These are phyloP conservation scores for Dione vanillae DNA, from an alignment of 2,888 invertebrate genomes.

Conservation along the genomic window DNA sequence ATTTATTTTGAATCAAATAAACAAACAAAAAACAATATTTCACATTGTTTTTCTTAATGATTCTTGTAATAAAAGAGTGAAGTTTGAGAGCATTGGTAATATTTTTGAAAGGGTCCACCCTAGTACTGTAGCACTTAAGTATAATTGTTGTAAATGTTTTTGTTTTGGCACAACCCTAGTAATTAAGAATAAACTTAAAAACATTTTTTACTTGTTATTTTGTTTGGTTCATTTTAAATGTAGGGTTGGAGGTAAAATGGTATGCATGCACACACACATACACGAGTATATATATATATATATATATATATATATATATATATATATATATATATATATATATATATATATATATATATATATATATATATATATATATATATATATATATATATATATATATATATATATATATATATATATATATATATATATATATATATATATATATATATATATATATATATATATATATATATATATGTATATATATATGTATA, in stretches of 20 bases:
- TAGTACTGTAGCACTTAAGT: slow-evolving; percentile 19
- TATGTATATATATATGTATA: too few relatives aligned
- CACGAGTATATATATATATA: background rate
- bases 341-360: too few relatives aligned
- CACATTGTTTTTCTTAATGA: slow-evolving; percentile 25
- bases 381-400: too few relatives aligned
- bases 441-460: too few relatives aligned
- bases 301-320: background rate
- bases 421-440: too few relatives aligned
- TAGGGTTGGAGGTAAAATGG: slow-evolving; percentile 6
- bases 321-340: too few relatives aligned
- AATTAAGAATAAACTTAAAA: slow-evolving; percentile 21
- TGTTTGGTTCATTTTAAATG: slow-evolving; percentile 14
- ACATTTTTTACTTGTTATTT: slow-evolving; percentile 16
- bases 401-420: too few relatives aligned
- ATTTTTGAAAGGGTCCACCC: slow-evolving; percentile 38
- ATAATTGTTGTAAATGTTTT: slow-evolving; percentile 29
- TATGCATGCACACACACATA: background rate
- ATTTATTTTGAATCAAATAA: slow-evolving; percentile 19
- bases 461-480: too few relatives aligned
- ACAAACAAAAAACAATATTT: slow-evolving; percentile 21
- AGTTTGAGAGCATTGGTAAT: slow-evolving; percentile 41
- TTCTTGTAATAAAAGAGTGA: slow-evolving; percentile 17
- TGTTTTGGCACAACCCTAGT: slow-evolving; percentile 21
- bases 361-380: too few relatives aligned